A percentile compares a stretch with the other conserved stretches of the same genome.
Conservation (phyloP, 2,113 vertebrate species). For the Vulpes vulpes region DNA sequence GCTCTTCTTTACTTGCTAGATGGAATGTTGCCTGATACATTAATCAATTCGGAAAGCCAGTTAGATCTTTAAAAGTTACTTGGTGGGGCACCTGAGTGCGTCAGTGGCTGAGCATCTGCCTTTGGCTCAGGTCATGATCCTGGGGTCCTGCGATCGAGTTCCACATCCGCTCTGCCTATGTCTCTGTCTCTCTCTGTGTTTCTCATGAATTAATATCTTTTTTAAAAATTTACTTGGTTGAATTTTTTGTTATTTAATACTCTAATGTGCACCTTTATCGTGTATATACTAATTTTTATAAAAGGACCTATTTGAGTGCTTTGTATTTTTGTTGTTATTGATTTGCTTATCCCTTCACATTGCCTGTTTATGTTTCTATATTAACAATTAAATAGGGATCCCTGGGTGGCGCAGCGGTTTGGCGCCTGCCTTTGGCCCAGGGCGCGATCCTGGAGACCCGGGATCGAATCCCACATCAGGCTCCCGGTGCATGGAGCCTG, state of each 20-base stretch:
- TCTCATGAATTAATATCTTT: too few species aligned
- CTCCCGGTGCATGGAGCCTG: too few species aligned
- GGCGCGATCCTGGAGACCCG: too few species aligned
- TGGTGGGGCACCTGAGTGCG: neutral
- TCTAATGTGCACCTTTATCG: neutral
- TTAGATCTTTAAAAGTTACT: neutral
- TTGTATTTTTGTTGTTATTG: neutral
- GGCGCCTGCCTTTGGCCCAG: too few species aligned
- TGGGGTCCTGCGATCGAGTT: too few species aligned
- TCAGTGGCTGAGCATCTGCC: too few species aligned
- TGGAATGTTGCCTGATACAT: neutral
- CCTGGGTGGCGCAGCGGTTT: too few species aligned
- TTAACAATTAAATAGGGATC: neutral
- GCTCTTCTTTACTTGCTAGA: neutral
- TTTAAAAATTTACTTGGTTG: neutral
- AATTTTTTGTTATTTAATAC: neutral
- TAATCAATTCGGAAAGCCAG: neutral
- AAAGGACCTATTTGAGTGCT: neutral
- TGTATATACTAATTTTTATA: neutral
- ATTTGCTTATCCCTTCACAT: conserved; percentile 27
- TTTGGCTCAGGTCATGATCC: too few species aligned
- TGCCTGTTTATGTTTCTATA: neutral
- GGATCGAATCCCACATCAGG: too few species aligned
- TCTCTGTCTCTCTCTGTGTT: too few species aligned
- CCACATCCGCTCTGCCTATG: too few species aligned